A percentile compares a stretch with the other conserved stretches of the same genome.
Evolutionary conservation across 1,140 invertebrate genomes (phyloP).

Genomic region (Achatina immaculata): DNA sequence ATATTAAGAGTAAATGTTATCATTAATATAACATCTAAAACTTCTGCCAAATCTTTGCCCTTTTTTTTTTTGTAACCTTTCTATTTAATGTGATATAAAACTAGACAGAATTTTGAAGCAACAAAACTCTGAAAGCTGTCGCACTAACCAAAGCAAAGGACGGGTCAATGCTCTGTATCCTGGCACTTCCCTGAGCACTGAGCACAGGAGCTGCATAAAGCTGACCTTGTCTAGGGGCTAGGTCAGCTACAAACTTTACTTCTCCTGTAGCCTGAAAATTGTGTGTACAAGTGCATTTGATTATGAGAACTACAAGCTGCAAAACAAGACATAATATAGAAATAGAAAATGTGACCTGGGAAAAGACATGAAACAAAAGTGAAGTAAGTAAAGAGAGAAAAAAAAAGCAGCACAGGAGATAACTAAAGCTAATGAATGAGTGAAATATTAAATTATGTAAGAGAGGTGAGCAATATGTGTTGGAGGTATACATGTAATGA

Average conservation of each 20-base stretch:
- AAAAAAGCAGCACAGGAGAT: too few relatives aligned
- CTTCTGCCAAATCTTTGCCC: too few relatives aligned
- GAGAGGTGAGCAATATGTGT: too few relatives aligned
- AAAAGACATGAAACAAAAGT: background rate
- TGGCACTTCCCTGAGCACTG: constrained; percentile 64
- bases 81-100: too few relatives aligned
- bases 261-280: constrained; percentile 65
- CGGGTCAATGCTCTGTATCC: constrained; percentile 47
- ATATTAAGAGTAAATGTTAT: too few relatives aligned
- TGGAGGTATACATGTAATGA: too few relatives aligned
- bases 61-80: too few relatives aligned
- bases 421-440: too few relatives aligned
- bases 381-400: background rate
- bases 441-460: too few relatives aligned
- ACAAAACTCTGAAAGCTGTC: too few relatives aligned
- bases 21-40: too few relatives aligned
- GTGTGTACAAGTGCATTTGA: background rate
- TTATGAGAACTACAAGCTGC: background rate
- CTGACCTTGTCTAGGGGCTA: constrained; percentile 61
- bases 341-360: background rate
- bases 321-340: background rate
- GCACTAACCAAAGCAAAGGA: constrained; percentile 48
- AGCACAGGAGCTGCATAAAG: constrained; percentile 70
- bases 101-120: too few relatives aligned
- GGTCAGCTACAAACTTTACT: constrained; percentile 71